These are phyloP conservation scores for Aricia agestis DNA, from an alignment of 1,140 invertebrate species.

Conservation along the genomic window DNA sequence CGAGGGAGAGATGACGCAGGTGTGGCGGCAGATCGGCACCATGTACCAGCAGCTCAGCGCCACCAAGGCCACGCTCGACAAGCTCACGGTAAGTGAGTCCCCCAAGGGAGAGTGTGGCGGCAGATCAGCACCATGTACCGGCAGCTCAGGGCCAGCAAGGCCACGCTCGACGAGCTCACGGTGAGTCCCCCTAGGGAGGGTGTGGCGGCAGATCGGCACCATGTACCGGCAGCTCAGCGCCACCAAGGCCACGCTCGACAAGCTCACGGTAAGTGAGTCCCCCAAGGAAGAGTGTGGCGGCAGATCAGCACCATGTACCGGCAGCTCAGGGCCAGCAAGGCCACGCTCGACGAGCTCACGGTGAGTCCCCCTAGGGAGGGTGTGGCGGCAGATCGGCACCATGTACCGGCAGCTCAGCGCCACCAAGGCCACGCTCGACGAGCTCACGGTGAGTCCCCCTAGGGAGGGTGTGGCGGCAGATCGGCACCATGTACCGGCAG, in stretches of 20 bases:
- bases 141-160: too few relatives aligned
- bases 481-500: too few relatives aligned
- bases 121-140: too few relatives aligned
- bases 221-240: slow-evolving; percentile 90
- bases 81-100: slow-evolving; percentile 45
- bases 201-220: slow-evolving; percentile 91
- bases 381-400: slow-evolving; percentile 91
- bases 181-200: slow-evolving; percentile 80
- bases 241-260: slow-evolving; percentile 83
- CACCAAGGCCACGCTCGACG: slow-evolving; percentile 83
- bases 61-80: slow-evolving; percentile 83
- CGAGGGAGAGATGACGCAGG: slow-evolving; percentile 88
- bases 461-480: too few relatives aligned
- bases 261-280: slow-evolving; percentile 45
- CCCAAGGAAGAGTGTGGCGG: too few relatives aligned
- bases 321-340: too few relatives aligned
- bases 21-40: slow-evolving; percentile 91
- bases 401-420: slow-evolving; percentile 90
- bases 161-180: too few relatives aligned
- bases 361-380: slow-evolving; percentile 80
- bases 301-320: too few relatives aligned
- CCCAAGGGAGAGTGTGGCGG: too few relatives aligned
- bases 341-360: too few relatives aligned
- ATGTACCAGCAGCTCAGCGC: slow-evolving; percentile 90
- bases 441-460: slow-evolving; percentile 37